Percentiles rank a stretch among this genome's conserved stretches.
These are phyloP conservation scores for Boloria selene DNA, from an alignment of 2,888 invertebrate species.

Conservation along the genomic window DNA sequence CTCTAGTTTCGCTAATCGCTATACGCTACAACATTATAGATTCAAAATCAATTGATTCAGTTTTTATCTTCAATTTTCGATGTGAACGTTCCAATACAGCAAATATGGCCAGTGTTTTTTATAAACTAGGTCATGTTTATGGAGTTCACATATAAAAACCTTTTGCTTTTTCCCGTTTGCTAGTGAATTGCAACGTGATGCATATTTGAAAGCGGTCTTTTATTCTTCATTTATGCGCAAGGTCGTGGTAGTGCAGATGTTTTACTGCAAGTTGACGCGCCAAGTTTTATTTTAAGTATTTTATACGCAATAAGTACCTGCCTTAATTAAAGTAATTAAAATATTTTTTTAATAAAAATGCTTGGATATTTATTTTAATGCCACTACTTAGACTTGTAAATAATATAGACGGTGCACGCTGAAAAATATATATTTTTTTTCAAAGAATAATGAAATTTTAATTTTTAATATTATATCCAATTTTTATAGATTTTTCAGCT, in stretches of 20 bases:
- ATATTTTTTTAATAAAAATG: too few species aligned
- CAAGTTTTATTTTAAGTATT: neutral
- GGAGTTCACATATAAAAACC: slow-evolving; percentile 4
- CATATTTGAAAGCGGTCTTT: slow-evolving; percentile 15
- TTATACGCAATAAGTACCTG: neutral
- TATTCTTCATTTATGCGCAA: slow-evolving; percentile 5
- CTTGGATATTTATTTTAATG: too few species aligned
- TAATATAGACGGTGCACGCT: too few species aligned
- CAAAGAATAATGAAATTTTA: too few species aligned
- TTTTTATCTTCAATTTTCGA: neutral
- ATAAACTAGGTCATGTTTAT: slow-evolving; percentile 11
- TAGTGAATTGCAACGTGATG: slow-evolving; percentile 13
- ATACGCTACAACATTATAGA: neutral
- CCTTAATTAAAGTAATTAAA: too few species aligned
- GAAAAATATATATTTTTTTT: too few species aligned
- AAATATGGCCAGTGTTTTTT: slow-evolving; percentile 4
- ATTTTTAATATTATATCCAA: too few species aligned
- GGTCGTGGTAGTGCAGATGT: slow-evolving; percentile 13
- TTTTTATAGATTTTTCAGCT: too few species aligned
- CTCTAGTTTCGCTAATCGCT: too few species aligned
- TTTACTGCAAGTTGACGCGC: slow-evolving; percentile 16
- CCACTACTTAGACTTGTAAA: too few species aligned
- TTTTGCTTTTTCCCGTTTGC: neutral
- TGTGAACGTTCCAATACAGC: neutral
- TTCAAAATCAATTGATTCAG: neutral